These are phyloP conservation scores for Brienomyrus brachyistius DNA, from an alignment of 2,113 vertebrate species.

Conservation along the genomic window DNA sequence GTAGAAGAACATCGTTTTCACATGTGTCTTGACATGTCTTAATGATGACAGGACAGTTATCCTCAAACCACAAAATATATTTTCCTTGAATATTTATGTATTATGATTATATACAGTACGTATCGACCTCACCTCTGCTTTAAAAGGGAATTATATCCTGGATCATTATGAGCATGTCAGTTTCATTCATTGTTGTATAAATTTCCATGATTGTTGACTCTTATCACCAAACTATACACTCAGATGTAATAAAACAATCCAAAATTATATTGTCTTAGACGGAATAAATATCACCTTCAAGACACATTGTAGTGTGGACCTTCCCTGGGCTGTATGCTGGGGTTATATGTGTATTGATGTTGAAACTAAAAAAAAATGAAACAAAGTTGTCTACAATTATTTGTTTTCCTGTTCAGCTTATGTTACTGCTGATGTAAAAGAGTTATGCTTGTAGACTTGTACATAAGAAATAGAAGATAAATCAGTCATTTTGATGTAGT, in stretches of 20 bases:
- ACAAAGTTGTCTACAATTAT: conserved; percentile 55
- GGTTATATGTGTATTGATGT: conserved; percentile 39
- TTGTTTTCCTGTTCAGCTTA: conserved; percentile 68
- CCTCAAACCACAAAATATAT: conserved; percentile 1
- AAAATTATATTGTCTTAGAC: conserved; percentile 36
- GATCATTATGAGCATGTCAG: background rate
- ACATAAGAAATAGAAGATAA: conserved; percentile 68
- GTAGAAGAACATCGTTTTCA: background rate
- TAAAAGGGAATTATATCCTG: background rate
- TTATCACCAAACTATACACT: conserved; percentile 37
- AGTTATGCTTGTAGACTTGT: conserved; percentile 60
- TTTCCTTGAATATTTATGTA: conserved; percentile 3
- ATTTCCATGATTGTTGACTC: conserved; percentile 38
- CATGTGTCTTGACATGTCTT: background rate
- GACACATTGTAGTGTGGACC: conserved; percentile 14
- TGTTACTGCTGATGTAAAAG: conserved; percentile 72
- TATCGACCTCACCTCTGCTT: conserved; percentile 3
- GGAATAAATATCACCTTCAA: conserved; percentile 28
- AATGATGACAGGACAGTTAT: conserved; percentile 8
- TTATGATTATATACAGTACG: conserved; percentile 10
- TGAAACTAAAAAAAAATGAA: conserved; percentile 21
- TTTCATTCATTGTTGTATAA: conserved; percentile 51
- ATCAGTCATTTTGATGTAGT: conserved; percentile 72
- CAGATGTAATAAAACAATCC: conserved; percentile 36
- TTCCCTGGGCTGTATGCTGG: background rate